phyloP scores from a whole-genome alignment of 1,140 invertebrate species.

The Meloidogyne exigua region DNA sequence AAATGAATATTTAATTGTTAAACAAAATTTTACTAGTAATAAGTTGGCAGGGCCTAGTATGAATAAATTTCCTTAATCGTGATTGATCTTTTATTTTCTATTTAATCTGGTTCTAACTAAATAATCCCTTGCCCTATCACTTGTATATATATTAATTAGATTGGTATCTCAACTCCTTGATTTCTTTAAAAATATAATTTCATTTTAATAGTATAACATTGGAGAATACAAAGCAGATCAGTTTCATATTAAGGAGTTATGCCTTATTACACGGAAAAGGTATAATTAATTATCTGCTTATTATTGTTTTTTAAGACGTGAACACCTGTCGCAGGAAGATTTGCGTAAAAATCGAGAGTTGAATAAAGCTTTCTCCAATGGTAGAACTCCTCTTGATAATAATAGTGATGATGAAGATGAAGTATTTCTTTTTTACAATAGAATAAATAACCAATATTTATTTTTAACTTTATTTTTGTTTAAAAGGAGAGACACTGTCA shows the following conservation, averaged over 20 bases:
- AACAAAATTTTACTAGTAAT: too few species aligned
- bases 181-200: not conserved
- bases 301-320: constrained; percentile 67
- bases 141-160: too few species aligned
- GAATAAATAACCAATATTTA: too few species aligned
- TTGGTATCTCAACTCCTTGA: too few species aligned
- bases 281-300: constrained; percentile 42
- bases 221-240: constrained; percentile 21
- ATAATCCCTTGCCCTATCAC: too few species aligned
- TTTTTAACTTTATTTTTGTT: constrained; percentile 1
- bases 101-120: too few species aligned
- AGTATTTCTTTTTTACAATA: constrained; percentile 84
- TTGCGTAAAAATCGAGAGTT: constrained; percentile 91
- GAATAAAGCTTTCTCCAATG: constrained; percentile 83
- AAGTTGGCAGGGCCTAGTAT: too few species aligned
- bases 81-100: too few species aligned
- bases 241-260: constrained; percentile 27
- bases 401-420: not conserved
- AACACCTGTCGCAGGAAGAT: constrained; percentile 90
- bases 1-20: too few species aligned
- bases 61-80: too few species aligned
- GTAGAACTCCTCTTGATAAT: constrained; percentile 65
- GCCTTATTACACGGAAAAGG: constrained; percentile 42
- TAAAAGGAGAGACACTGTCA: not conserved
- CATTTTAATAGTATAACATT: constrained; percentile 5